Base-by-base conservation (phyloP, 2,797 vertebrate genomes). In the Ctenochaetus hawaiiensis region DNA sequence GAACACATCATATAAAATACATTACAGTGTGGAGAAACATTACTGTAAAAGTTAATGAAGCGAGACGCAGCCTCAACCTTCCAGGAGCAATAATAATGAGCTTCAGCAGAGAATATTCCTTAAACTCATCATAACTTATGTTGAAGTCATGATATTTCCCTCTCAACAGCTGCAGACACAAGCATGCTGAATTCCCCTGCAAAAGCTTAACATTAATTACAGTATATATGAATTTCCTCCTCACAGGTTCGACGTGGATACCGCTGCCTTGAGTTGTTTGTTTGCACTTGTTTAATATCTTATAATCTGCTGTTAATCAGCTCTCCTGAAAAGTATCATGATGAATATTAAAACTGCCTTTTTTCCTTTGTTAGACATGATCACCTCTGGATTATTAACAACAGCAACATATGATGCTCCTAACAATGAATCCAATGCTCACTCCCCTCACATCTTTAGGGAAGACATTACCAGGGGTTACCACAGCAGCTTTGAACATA, bases 371-470 rank as follows among this genome's bases (percentile, higher is more conserved):
- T 68, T 89, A 82, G 80, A 71, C 6, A 14, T 14, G 47, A 70
- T n/a, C n/a, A 70, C 64, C 30, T 53, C 60, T 34, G 56, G 63
- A 78, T 70, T 49, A 26, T 59, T 59, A 54, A 47, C 52, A 57
- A 12, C 59, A 66, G 26, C 58, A 45, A 11, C 10, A n/a, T 30
- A 45, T 30, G 23, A 60, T 66, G 41, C 76, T 20, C 11, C 49
- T 84, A 82, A 86, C 58, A 51, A 65, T 90, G 43, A 89, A 89
- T 78, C 54, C 72, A 81, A 78, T 76, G n/a, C 78, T 90, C 62
- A 80, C 69, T 84, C 61, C 74, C 49, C 81, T 84, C 69, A 79
- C 78, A 78, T 81, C 82, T 90, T 77, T 90, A 95, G 94, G 88
- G 37, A 69, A 73, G 20, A 75, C 64, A 20, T 71, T 72, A 26